Conservation (phyloP, 2,888 invertebrate genomes). For the Hydrotaea cyrtoneurina region DNA sequence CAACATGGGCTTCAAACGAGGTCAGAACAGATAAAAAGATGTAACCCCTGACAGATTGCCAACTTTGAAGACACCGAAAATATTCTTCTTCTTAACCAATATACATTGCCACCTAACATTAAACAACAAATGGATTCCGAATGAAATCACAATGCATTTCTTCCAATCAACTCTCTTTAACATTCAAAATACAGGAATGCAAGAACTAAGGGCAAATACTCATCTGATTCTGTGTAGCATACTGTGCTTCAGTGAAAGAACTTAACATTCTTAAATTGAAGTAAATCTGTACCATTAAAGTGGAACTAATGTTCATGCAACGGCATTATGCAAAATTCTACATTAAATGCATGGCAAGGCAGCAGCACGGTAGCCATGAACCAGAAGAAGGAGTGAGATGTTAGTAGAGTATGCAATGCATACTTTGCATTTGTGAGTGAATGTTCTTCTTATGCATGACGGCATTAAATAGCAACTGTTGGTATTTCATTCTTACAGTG, state of each 20-base stretch:
- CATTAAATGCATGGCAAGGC: conserved; percentile 11
- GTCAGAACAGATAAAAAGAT: too few relatives aligned
- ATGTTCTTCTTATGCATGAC: conserved; percentile 31
- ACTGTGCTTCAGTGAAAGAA: not conserved
- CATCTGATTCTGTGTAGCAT: too few relatives aligned
- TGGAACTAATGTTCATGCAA: conserved; percentile 49
- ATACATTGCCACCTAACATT: too few relatives aligned
- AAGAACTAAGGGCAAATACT: too few relatives aligned
- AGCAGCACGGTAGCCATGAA: not conserved
- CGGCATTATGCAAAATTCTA: not conserved
- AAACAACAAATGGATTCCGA: too few relatives aligned
- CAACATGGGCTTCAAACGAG: too few relatives aligned
- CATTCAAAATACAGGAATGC: too few relatives aligned
- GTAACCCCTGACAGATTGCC: too few relatives aligned
- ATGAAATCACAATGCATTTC: too few relatives aligned
- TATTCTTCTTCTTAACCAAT: too few relatives aligned
- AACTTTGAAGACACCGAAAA: too few relatives aligned
- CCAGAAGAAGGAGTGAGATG: not conserved
- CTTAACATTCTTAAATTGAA: conserved; percentile 2
- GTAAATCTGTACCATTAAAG: conserved; percentile 55
- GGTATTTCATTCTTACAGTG: not conserved
- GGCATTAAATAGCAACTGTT: conserved; percentile 7
- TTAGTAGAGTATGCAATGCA: conserved; percentile 27
- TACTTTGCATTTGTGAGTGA: conserved; percentile 38
- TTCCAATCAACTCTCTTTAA: too few relatives aligned